Base-by-base conservation (phyloP, 2,888 invertebrate species). In the Lissonota sp. region DNA sequence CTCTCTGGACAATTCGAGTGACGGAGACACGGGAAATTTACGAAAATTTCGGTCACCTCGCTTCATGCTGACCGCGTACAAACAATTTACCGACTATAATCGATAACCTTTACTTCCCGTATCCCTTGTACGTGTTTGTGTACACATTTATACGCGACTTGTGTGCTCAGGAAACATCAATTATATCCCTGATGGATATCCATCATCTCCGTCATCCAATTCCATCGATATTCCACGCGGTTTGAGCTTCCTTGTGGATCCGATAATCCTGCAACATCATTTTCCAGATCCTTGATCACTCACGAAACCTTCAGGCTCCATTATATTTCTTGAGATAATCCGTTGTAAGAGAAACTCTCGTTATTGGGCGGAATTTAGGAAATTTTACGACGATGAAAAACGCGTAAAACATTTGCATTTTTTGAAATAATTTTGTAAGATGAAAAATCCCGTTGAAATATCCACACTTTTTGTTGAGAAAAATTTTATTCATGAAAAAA, bases 181-280 rank as follows among this genome's bases (percentile, higher is more conserved):
- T 83, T 80, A 80, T 60, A 42, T 14, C 39, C 66, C 58, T 57
- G 83, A 83, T 75, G 60, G 71, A 72, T 72, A 80, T 83, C 74
- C 72, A 76, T 79, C 69, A 72, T 14, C 69, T 26, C 7, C 63
- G 51, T 6, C n/a, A 39, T 49, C 26, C 26, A 62, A 53, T 46
- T 37, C 16, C 40, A 44, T 71, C 66, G 71, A 75, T 80, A 71
- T 80, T 55, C 8, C 8, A 2, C n/a, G 51, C 16, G 12, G 44
- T 66, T 70, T 63, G 3, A 26, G 26, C 26, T 26, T 26, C 26
- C 26, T 26, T 26, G 26, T 26, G 3, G 26, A 3, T 26, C 26
- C 26, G 26, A 26, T 26, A 26, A 26, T 26, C 26, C 26, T 26
- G 26, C 26, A 1, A 26, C 26, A 26, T 2, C 26, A 26, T 26